Percentiles rank a stretch among this genome's conserved stretches.
These are phyloP conservation scores for Acropora tenuis DNA, from an alignment of 64 coral and sea anemone genomes.

Conservation along the genomic window DNA sequence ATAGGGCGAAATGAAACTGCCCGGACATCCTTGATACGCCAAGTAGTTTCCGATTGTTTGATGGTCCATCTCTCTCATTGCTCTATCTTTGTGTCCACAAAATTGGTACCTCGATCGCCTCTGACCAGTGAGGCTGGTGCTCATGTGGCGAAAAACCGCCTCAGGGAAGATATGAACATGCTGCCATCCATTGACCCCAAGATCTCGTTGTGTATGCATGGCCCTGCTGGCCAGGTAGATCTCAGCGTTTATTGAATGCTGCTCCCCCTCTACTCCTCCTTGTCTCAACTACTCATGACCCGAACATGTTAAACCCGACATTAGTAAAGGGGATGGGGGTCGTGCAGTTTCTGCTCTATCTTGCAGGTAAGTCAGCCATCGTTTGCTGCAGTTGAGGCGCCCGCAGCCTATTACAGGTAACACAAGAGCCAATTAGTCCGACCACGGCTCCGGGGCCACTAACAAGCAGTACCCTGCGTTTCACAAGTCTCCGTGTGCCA, in stretches of 20 bases:
- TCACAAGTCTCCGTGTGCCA: not conserved
- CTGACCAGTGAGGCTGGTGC: not conserved
- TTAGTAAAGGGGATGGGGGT: not conserved
- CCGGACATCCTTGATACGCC: constrained; percentile 2
- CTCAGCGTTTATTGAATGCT: constrained; percentile 8
- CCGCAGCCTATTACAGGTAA: not conserved
- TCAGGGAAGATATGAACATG: constrained; percentile 11
- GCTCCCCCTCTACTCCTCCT: constrained; percentile 18
- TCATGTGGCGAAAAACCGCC: not conserved
- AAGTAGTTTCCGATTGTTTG: not conserved
- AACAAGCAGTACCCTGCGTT: constrained; percentile 14
- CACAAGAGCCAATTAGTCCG: not conserved
- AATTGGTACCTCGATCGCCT: constrained; percentile 17
- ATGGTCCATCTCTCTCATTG: not conserved
- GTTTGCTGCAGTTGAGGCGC: not conserved
- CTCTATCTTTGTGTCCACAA: not conserved
- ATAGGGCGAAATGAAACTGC: constrained; percentile 13
- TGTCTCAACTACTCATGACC: not conserved
- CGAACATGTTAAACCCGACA: not conserved
- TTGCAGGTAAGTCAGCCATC: constrained; percentile 1
- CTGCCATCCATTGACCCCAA: constrained; percentile 29
- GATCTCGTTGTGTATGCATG: not conserved
- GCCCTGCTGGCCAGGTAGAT: constrained; percentile 20
- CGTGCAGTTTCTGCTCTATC: not conserved
- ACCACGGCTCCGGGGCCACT: not conserved